Percentiles rank a stretch among this genome's conserved stretches.
Conservation (phyloP, 2,113 vertebrate species). For the Pangasianodon gigas region DNA sequence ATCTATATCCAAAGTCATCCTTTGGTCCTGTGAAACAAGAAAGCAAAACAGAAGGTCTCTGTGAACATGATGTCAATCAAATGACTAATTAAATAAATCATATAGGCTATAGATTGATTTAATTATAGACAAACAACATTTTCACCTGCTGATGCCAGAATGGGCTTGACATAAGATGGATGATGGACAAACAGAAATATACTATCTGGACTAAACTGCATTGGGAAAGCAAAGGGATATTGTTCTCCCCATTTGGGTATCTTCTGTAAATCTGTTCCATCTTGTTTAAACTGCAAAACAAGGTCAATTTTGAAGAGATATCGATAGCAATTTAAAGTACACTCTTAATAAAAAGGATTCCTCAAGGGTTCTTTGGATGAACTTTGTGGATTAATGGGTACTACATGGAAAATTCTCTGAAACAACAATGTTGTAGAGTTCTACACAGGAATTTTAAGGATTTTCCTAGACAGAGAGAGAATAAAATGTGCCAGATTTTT, state of each 20-base stretch:
- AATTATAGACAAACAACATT: not conserved
- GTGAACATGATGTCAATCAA: not conserved
- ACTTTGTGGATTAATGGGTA: not conserved
- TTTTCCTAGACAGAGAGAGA: not conserved
- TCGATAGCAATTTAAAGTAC: not conserved
- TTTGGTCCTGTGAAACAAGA: constrained; percentile 77
- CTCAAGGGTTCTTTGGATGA: too few species aligned
- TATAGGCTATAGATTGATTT: not conserved
- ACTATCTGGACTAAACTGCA: constrained; percentile 77
- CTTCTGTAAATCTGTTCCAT: constrained; percentile 70
- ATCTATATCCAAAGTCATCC: constrained; percentile 71
- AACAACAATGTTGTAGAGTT: not conserved
- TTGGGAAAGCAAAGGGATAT: constrained; percentile 67
- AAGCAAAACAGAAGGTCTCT: constrained; percentile 7
- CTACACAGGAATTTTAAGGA: not conserved
- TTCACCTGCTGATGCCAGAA: constrained; percentile 79
- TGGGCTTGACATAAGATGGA: constrained; percentile 77
- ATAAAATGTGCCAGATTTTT: not conserved
- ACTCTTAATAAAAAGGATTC: not conserved
- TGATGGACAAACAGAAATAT: constrained; percentile 67
- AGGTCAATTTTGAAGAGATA: not conserved
- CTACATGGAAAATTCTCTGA: not conserved
- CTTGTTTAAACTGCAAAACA: constrained; percentile 69
- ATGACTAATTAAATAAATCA: not conserved
- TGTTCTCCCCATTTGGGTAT: constrained; percentile 62